Conservation (phyloP, 1,140 invertebrate species). For the Pantala flavescens region DNA sequence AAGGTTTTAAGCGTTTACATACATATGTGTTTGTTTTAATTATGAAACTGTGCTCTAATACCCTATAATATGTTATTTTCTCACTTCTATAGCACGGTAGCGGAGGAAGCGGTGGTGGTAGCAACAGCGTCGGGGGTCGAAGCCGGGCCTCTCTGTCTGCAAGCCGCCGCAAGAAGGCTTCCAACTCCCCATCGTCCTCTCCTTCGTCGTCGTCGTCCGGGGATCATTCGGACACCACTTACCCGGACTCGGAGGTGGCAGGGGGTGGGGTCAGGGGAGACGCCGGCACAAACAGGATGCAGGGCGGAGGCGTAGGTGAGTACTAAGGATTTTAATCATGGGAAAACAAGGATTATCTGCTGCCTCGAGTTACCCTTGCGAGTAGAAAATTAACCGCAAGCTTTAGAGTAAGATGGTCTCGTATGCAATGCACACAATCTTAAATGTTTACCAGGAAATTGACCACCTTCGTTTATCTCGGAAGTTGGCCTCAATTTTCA, state of each 20-base stretch:
- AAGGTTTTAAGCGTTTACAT: no score
- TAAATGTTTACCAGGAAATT: no score
- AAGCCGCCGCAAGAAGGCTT: not conserved
- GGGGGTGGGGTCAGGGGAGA: not conserved
- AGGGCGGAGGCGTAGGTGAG: not conserved
- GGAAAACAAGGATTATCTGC: no score
- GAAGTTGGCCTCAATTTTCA: no score
- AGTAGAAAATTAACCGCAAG: no score
- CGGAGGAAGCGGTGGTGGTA: not conserved
- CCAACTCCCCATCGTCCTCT: not conserved
- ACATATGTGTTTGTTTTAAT: no score
- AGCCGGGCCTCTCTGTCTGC: not conserved
- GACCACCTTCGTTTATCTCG: no score
- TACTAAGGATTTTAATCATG: not conserved
- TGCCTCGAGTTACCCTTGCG: no score
- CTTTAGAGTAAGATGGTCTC: no score
- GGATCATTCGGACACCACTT: not conserved
- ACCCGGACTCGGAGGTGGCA: not conserved
- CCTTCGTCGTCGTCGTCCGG: not conserved
- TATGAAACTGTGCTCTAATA: no score
- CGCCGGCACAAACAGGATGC: not conserved
- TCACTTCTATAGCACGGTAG: not conserved
- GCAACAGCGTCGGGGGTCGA: not conserved
- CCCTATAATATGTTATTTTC: not conserved
- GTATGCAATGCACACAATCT: no score